Base-by-base conservation (phyloP, 2,888 invertebrate species). In the Tiliacea citrago region DNA sequence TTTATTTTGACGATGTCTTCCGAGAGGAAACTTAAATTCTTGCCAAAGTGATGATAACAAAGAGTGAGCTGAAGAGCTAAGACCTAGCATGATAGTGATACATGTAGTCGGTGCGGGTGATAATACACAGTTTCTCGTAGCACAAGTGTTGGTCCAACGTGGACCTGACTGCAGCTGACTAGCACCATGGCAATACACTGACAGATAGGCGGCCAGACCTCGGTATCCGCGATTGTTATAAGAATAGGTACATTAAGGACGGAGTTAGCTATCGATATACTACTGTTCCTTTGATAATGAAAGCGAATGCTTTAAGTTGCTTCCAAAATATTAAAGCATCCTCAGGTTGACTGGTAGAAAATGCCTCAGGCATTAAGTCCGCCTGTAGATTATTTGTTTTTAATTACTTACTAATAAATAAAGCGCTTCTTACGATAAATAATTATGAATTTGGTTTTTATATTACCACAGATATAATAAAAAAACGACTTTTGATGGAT, bases 131-230 rank as follows among this genome's bases (percentile, higher is more conserved):
- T 24, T 21, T 82, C 85, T 82, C 82, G 67, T 66, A 76, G 47
- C 81, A 85, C 78, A 76, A 58, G 77, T 74, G 83, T 68, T 39
- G 53, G 57, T 79, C 68, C 45, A 42, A 75, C 79, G 29, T 47
- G 71, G 51, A 45, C 47, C 75, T 51, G 51, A 72, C 53, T 49
- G 62, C 45, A 13, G 58, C 70, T 68, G 85, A 82, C 86, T 85
- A 82, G 86, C 83, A 83, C 86, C 66, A 55, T 68, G 76, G 74
- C 81, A 68, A 79, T 77, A 72, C 73, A 86, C 81, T 73, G 68
- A 85, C 85, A 80, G 66, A 73, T 16, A 83, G 66, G 72, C 65
- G 29, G 66, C 51, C 61, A 58, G 73, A 51, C 73, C 76, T 75
- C 74, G 79, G 79, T 79, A 83, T 73, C 83, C 85, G 83, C 55